Conservation (phyloP, 2,888 invertebrate genomes). For the Caenorhabditis imperialis region DNA sequence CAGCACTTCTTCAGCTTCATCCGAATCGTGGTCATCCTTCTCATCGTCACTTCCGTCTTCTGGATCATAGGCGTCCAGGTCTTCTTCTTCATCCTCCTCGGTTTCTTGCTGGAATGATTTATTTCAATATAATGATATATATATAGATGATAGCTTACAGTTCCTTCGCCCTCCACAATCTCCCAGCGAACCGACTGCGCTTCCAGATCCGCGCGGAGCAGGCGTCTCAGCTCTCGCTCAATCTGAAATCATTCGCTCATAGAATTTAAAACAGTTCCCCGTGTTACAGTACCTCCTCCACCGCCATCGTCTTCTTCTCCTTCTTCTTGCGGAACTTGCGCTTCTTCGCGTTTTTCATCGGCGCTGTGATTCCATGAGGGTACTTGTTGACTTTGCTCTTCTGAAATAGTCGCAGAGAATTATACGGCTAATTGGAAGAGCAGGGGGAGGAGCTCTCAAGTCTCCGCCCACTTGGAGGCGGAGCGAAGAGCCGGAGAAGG, state of each 20-base stretch:
- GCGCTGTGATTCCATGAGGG: slow-evolving; percentile 29
- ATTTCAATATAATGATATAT: too few relatives aligned
- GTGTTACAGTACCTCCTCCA: slow-evolving; percentile 33
- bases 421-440: too few relatives aligned
- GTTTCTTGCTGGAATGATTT: too few relatives aligned
- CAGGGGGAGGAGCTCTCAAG: too few relatives aligned
- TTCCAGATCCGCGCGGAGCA: slow-evolving; percentile 23
- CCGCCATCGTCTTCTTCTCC: slow-evolving; percentile 30
- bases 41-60: slow-evolving; percentile 20
- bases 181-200: slow-evolving; percentile 28
- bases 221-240: slow-evolving; percentile 17
- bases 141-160: too few relatives aligned
- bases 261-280: too few relatives aligned
- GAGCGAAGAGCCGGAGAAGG: not conserved
- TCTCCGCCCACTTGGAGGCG: too few relatives aligned
- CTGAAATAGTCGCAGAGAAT: too few relatives aligned
- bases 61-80: slow-evolving; percentile 1
- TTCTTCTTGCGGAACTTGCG: slow-evolving; percentile 87
- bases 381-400: slow-evolving; percentile 9
- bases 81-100: slow-evolving; percentile 17
- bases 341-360: slow-evolving; percentile 36
- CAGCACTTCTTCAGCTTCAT: slow-evolving; percentile 11
- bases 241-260: slow-evolving; percentile 13
- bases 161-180: slow-evolving; percentile 24
- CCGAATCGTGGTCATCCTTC: slow-evolving; percentile 11